Percentiles rank a stretch among this genome's conserved stretches.
Conservation (phyloP, 1,140 invertebrate species). For the Lepidurus packardi region DNA sequence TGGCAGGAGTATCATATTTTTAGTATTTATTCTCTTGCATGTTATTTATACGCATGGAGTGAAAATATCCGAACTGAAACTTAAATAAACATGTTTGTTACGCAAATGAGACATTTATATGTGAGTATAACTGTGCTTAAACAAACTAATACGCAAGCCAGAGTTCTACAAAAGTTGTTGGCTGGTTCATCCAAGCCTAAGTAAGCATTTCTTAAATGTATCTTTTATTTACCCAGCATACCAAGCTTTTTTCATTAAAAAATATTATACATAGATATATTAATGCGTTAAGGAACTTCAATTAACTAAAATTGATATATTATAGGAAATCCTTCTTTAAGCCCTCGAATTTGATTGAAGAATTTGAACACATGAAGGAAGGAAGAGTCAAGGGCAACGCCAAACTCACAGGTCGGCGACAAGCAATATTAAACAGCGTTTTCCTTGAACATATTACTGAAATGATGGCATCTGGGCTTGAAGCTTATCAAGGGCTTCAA, state of each 20-base stretch:
- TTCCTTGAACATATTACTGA: constrained; percentile 11
- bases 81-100: not conserved
- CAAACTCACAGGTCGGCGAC: not conserved
- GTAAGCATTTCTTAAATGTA: not conserved
- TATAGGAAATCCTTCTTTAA: not conserved
- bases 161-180: not conserved
- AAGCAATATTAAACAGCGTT: not conserved
- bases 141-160: not conserved
- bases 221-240: not conserved
- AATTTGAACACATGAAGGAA: not conserved
- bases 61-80: not conserved
- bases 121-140: not conserved
- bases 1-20: not conserved
- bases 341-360: not conserved
- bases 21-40: not conserved
- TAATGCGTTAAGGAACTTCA: not conserved
- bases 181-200: not conserved
- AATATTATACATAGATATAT: not conserved
- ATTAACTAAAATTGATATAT: not conserved
- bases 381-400: not conserved
- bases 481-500: not conserved
- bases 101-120: not conserved
- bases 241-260: too few relatives aligned
- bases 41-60: not conserved
- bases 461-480: not conserved